Base-by-base conservation (phyloP, 2,888 invertebrate species). In the Heterodera filipjevi region DNA sequence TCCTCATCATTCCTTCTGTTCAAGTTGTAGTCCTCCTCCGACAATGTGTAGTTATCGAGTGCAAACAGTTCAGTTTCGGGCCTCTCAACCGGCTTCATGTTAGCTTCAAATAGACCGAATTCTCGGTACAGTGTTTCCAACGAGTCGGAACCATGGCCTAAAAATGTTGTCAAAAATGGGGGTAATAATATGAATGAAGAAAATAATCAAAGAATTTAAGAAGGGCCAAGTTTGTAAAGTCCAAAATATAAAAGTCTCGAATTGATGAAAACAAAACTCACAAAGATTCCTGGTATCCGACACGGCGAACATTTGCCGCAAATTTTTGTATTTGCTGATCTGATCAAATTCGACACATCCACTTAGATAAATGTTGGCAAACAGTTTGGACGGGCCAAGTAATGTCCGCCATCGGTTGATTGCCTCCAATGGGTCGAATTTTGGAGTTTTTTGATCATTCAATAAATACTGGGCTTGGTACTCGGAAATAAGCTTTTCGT, bases 201-300 rank as follows among this genome's bases (percentile, higher is more conserved):
- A 33, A 14, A 39, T 35, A 39, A 39, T 39, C 39, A 39, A 39
- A n/a, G 3, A 8, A n/a, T 39, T 5, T 5, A 12, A 44, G 44
- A 12, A 19, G 46, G 46, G 46, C 46, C 14, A 19, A 19, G 16
- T 19, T 49, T 19, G 14, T 5, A 49, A 16, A 49, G 19, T 22
- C 8, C 27, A 39, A n/a, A n/a, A n/a, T n/a, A n/a, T n/a, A n/a
- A n/a, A n/a, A n/a, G n/a, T n/a, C n/a, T n/a, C n/a, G n/a, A n/a
- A n/a, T n/a, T n/a, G n/a, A n/a, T n/a, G n/a, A n/a, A n/a, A n/a
- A n/a, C n/a, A n/a, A n/a, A n/a, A n/a, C 33, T 32, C 30, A 75
- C 75, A 79, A n/a, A 77, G n/a, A 71, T 79, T 79, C 44, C 79
- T 44, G 33, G 77, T 77, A 33, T 79, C 79, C 10, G 79, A 77